Evolutionary conservation across 92 coral and sea anemone species (phyloP), one percentile per base, ranked within the genome.

Genomic region (Porites rus): DNA sequence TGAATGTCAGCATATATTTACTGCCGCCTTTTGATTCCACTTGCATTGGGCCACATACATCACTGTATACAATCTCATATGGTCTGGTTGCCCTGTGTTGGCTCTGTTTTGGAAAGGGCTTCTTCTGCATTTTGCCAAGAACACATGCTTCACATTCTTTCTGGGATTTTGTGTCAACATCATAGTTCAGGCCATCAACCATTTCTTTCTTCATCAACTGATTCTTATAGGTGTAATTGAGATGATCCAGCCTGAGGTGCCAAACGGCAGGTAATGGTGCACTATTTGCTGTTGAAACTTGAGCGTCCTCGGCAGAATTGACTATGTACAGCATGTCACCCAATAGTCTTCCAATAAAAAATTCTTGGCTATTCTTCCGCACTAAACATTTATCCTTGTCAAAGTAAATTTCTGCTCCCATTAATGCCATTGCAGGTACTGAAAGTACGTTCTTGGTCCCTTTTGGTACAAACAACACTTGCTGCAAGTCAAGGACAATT

Each of bases 241-340:
- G 75, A 86, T 92, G 91, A 76, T 89, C 93, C 61, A 81, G 54
- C 68, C 88, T 75, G 78, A 8, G 10, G 83, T 90, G 95, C 93
- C 92, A 93, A 76, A 84, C 83, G 79, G 72, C 92, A 73, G 60
- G 85, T 56, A 90, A 70, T 69, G 89, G 93, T 67, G 50, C 74
- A 79, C 67, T 64, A 52, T 81, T 31, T 61, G 93, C 68, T 58
- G 80, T 86, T 74, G 84, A 72, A 59, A 80, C 90, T 77, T 80
- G 93, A 72, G 93, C 93, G 68, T 61, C 77, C 82, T 91, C 83
- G 13, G 13, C 59, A 54, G 59, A 8, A 31, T 31, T 31, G 38
- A 31, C 38, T 31, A 31, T 0, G 4, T 61, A 53, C 22, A 12
- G 88, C 60, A 85, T 60, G 94, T 87, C 54, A 77, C 77, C 83